Base-by-base conservation (phyloP, 2,888 invertebrate genomes). In the Exephanes ischioxanthus region DNA sequence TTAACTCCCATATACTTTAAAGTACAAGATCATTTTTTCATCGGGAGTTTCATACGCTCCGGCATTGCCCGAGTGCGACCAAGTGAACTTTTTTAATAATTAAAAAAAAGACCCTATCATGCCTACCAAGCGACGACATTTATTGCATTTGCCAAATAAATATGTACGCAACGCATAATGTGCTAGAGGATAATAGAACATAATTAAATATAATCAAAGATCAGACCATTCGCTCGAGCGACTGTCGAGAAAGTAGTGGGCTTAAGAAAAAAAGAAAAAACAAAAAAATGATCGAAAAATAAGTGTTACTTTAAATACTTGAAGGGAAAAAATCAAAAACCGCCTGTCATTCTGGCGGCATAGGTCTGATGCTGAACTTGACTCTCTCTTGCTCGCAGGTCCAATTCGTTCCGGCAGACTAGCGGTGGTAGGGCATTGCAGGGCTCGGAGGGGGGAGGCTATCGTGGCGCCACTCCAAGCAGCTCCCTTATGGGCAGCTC, bases 351-450 rank as follows among this genome's bases (percentile, higher is more conserved):
- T 91, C 91, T 90, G 91, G 88, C 91, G 92, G 92, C 91, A 91
- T 91, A 93, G 93, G 94, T 94, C 94, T 94, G 94, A 94, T 94
- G 94, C 91, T 94, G 93, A 94, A 94, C 93, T 94, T 94, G 94
- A 93, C 93, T 94, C 93, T 94, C 93, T 94, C 94, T 94, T 94
- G 94, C 94, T 96, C 94, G 95, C 97, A 98, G 98, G 97, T 98
- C 98, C 96, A 98, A 98, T 95, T 98, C 98, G 95, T 98, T 98
- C 96, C 97, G 98, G 95, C 97, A 97, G 95, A 95, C 96, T 94
- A 94, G 94, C 93, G 93, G 94, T 94, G 94, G 94, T 94, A 94
- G 94, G 94, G 94, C 94, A 94, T 93, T 94, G 93, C 94, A 94
- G 95, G 96, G 96, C 95, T 96, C 96, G 94, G 96, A 96, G 94